Base-by-base conservation (phyloP, 2,113 vertebrate species). In the Chloroceryle aenea region DNA sequence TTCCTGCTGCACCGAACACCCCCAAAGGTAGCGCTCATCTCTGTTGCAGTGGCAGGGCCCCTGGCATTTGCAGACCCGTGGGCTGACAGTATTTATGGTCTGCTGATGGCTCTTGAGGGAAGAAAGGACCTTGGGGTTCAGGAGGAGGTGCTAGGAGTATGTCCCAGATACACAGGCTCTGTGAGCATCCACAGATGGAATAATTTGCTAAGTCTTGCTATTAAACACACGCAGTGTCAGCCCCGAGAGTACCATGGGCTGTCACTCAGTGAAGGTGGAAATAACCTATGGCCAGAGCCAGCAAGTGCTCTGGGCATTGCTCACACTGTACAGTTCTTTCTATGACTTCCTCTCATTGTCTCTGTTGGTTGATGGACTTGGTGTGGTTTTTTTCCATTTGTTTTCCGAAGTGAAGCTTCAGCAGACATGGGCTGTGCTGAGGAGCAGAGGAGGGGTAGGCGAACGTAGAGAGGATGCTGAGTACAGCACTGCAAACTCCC, bases 301-400 rank as follows among this genome's bases (percentile, higher is more conserved):
- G 20, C 4, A 10, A n/a, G 23, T 0, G 22, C 45, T 5, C 22
- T 21, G 22, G 66, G 22, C 11, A 7, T 0, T 7, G 27, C 2
- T 1, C 7, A 23, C 4, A 2, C 48, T 6, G 4, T 0, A 15
- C 69, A 61, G 55, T 43, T 4, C 20, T n/a, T 47, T 7, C 21
- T 9, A 0, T 13, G 19, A 3, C 14, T 26, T 45, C 9, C 18
- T 43, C 56, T 43, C 4, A 0, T 85, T 10, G 22, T 72, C 68
- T 47, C 38, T 55, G 38, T 18, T 64, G 36, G 1, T 22, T 22
- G 34, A 47, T 36, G 83, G 36, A 22, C 4, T 34, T 4, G 1
- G 47, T 0, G 6, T 48, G 50, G 16, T 14, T 55, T 30, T 50
- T 25, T 50, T 50, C 23, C 22, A 1, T 4, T 23, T 45, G 29